Evolutionary conservation across 1,140 invertebrate genomes (phyloP).

Genomic region (Drosophila busckii): DNA sequence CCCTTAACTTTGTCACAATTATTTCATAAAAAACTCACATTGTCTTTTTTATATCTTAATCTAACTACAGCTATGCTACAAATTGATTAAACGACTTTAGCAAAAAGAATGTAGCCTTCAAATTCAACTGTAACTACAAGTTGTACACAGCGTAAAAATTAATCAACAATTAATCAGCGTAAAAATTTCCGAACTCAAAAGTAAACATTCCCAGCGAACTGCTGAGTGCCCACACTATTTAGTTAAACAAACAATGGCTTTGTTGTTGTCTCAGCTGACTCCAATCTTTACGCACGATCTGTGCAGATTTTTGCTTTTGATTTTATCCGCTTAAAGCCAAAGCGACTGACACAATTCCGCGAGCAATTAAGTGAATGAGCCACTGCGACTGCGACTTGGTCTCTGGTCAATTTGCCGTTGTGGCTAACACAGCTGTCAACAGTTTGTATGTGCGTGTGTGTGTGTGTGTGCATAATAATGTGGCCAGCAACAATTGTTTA

Average conservation of each 20-base stretch:
- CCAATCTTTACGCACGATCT: conserved; percentile 57
- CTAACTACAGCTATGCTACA: too few species aligned
- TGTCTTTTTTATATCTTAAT: too few species aligned
- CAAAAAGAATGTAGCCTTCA: too few species aligned
- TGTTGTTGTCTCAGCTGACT: conserved; percentile 25
- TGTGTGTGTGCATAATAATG: conserved; percentile 59
- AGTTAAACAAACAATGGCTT: conserved; percentile 45
- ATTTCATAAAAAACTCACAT: not conserved
- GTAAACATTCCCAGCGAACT: not conserved
- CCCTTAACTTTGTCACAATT: too few species aligned
- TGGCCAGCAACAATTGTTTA: conserved; percentile 63
- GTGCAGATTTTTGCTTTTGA: conserved; percentile 26
- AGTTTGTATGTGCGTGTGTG: not conserved
- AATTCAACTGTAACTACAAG: not conserved
- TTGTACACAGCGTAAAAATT: conserved; percentile 23
- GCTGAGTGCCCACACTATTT: not conserved
- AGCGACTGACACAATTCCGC: conserved; percentile 63
- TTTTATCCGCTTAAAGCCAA: conserved; percentile 17
- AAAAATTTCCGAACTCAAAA: not conserved
- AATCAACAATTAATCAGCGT: conserved; percentile 50
- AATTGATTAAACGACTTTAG: too few species aligned
- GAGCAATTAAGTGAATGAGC: conserved; percentile 66
- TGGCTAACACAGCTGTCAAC: conserved; percentile 70
- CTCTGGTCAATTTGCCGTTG: conserved; percentile 35
- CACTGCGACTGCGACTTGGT: conserved; percentile 7